Conservation (phyloP, 37 sponge, comb jelly and placozoan genomes). For the Halichondria panicea region DNA sequence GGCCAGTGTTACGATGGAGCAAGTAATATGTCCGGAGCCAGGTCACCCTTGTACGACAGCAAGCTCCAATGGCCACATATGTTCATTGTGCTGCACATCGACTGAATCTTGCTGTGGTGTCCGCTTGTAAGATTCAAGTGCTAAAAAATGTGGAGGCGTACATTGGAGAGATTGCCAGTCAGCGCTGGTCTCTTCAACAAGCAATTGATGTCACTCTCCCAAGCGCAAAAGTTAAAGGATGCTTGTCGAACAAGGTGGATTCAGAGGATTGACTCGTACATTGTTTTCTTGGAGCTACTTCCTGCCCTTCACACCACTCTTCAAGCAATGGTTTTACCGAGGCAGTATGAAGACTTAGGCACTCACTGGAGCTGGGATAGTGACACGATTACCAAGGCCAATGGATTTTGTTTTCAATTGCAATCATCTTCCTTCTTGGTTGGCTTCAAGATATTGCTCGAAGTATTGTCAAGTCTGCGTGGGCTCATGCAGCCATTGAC, state of each 20-base stretch:
- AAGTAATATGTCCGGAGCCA: slow-evolving; percentile 36
- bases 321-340: slow-evolving; percentile 23
- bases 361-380: slow-evolving; percentile 71
- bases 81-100: slow-evolving; percentile 42
- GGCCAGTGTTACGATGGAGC: slow-evolving; percentile 83
- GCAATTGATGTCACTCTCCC: too few relatives aligned
- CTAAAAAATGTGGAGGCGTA: slow-evolving; percentile 32
- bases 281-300: slow-evolving; percentile 42
- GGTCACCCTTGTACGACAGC: slow-evolving; percentile 1
- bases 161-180: too few relatives aligned
- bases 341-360: slow-evolving; percentile 1
- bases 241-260: slow-evolving; percentile 59
- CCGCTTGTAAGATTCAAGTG: slow-evolving; percentile 29
- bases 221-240: slow-evolving; percentile 44
- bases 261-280: slow-evolving; percentile 42
- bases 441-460: slow-evolving; percentile 47
- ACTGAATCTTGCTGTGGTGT: slow-evolving; percentile 40
- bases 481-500: too few relatives aligned
- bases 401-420: slow-evolving; percentile 56
- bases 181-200: too few relatives aligned
- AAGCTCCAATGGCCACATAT: slow-evolving; percentile 21
- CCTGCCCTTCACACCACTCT: slow-evolving; percentile 40
- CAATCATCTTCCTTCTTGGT: slow-evolving; percentile 53
- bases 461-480: too few relatives aligned
- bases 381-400: slow-evolving; percentile 53